Evolutionary conservation across 35 echinoderm and acorn worm genomes (phyloP).

Genomic region (Heliocidaris erythrogramma): DNA sequence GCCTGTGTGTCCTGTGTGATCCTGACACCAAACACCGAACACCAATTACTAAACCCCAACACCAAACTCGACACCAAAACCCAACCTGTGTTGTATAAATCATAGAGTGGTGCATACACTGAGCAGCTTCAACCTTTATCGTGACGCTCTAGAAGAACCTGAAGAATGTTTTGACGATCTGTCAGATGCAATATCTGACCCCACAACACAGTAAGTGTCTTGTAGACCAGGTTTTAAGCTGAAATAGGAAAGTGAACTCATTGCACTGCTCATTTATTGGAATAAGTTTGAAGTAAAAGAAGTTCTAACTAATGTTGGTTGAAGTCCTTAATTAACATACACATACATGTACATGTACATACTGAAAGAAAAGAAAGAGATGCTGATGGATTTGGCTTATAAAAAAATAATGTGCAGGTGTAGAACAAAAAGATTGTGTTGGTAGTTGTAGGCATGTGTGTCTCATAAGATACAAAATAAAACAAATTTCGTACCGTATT

Average conservation of each 20-base stretch:
- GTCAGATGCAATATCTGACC: constrained; percentile 88
- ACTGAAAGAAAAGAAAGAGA: background rate
- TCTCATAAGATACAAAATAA: background rate
- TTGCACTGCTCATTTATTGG: background rate
- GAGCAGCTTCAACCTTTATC: constrained; percentile 88
- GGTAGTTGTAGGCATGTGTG: no score
- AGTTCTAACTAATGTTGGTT: background rate
- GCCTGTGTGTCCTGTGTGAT: constrained; percentile 24
- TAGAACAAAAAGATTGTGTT: background rate
- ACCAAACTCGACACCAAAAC: background rate
- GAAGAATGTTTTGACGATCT: constrained; percentile 89
- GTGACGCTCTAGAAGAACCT: constrained; percentile 73
- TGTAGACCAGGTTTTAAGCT: background rate
- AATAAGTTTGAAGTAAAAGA: background rate
- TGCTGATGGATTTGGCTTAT: no score
- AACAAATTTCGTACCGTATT: background rate
- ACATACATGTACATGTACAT: background rate
- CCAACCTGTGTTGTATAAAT: constrained; percentile 37
- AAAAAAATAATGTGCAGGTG: background rate
- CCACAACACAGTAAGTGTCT: constrained; percentile 93
- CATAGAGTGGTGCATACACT: constrained; percentile 74
- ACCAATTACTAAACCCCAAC: background rate
- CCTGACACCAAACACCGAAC: constrained; percentile 35
- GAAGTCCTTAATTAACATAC: background rate
- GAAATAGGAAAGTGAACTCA: background rate